phyloP scores from a whole-genome alignment of 2,888 invertebrate species.

The Dynastes hyllus region DNA sequence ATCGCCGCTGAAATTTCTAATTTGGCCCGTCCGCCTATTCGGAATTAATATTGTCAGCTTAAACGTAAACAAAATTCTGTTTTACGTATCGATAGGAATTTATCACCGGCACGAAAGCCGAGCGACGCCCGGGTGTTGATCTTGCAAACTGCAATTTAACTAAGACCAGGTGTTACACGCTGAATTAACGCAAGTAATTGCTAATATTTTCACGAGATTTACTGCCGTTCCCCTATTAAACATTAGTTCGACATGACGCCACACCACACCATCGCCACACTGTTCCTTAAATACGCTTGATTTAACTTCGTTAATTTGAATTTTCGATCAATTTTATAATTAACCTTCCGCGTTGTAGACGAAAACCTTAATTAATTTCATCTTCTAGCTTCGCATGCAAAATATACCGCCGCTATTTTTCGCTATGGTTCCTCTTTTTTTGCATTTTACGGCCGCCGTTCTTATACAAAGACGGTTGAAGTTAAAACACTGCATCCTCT shows the following conservation, averaged over 20 bases:
- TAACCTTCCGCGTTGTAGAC: slow-evolving; percentile 60
- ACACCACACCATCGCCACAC: slow-evolving; percentile 55
- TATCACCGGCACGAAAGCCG: slow-evolving; percentile 9
- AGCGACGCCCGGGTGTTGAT: slow-evolving; percentile 48
- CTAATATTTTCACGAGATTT: slow-evolving; percentile 70
- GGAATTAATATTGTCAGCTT: slow-evolving; percentile 38
- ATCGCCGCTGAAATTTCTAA: slow-evolving; percentile 20
- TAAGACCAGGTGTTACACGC: slow-evolving; percentile 68
- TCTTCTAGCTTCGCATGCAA: slow-evolving; percentile 35
- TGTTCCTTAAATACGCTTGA: slow-evolving; percentile 62
- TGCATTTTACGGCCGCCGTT: not conserved
- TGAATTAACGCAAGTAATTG: slow-evolving; percentile 71
- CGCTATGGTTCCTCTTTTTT: not conserved
- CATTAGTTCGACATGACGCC: slow-evolving; percentile 67
- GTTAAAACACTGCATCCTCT: not conserved
- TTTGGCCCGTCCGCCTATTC: slow-evolving; percentile 11
- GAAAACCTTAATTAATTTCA: slow-evolving; percentile 60
- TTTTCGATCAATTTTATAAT: slow-evolving; percentile 66
- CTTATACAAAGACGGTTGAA: not conserved
- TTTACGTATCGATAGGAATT: slow-evolving; percentile 45
- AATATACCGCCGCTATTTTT: slow-evolving; percentile 5
- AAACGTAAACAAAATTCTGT: slow-evolving; percentile 44
- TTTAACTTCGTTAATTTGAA: slow-evolving; percentile 66
- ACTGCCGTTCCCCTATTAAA: slow-evolving; percentile 67
- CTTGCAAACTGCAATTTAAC: slow-evolving; percentile 53